Evolutionary conservation across 2,888 invertebrate genomes (phyloP), one percentile per base, ranked within the genome.

Genomic region (Callinectes sapidus): DNA sequence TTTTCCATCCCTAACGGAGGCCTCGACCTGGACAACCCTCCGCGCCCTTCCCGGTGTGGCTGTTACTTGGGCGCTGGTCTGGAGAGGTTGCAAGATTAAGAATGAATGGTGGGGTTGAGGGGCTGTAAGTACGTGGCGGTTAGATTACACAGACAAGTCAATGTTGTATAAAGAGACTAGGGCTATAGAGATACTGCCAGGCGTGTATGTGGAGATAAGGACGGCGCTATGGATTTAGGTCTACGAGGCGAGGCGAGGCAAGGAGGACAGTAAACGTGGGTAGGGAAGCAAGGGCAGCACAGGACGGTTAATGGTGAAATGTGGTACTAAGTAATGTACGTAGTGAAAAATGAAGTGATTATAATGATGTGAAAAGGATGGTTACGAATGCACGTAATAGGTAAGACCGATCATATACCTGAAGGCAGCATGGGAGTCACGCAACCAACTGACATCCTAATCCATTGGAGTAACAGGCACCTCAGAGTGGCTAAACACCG

Each of bases 401-500:
- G 5, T 61, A 61, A 23, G 18, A 23, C 8, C 10, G 71, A 61
- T 61, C 61, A 61, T 13, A 71, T 14, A 18, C 16, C 35, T 35
- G 35, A 16, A 28, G 2, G 35, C 35, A 18, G 32, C 32, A 35
- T 81, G 35, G 14, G 81, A 32, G 10, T 81, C 81, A 81, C 35
- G 81, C 81, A 81, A 81, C 81, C 35, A 32, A 32, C 13, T 81
- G 35, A 81, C 81, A 81, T 81, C 81, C 35, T 81, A 81, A 81
- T 81, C 81, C 35, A 81, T 81, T 18, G 16, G 35, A 32, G 16
- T 35, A 81, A 81, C 81, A 81, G 35, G 35, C 81, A 81, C 32
- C 81, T 23, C 81, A 35, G 81, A 81, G 35, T 35, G 81, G 81
- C 35, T 81, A 81, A 81, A 81, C 81, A n/a, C 81, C 81, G 81